A percentile compares a stretch with the other conserved stretches of the same genome.
These are phyloP conservation scores for Ctenoplectra terminalis DNA, from an alignment of 1,140 invertebrate genomes.

Conservation along the genomic window DNA sequence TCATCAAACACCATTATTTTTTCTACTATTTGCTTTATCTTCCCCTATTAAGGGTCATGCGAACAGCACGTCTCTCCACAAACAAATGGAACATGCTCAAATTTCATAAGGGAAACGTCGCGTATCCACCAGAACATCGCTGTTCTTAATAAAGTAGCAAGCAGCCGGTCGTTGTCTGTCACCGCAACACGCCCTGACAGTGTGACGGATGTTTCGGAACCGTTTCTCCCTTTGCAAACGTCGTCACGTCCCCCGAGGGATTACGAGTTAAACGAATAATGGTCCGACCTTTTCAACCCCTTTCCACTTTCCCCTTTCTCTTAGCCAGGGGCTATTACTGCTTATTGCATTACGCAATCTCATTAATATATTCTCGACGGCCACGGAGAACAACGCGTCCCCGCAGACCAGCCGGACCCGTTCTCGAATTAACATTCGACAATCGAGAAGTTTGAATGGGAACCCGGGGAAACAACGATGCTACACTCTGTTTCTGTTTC, in stretches of 20 bases:
- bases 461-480: background rate
- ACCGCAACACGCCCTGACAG: constrained; percentile 42
- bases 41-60: background rate
- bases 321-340: constrained; percentile 31
- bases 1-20: too few relatives aligned
- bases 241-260: constrained; percentile 46
- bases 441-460: constrained; percentile 6
- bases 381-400: background rate
- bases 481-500: background rate
- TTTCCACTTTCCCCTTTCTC: background rate
- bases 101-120: background rate
- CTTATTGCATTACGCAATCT: constrained; percentile 53
- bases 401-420: background rate
- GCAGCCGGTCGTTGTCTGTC: constrained; percentile 47
- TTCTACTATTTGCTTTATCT: too few relatives aligned
- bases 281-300: constrained; percentile 15
- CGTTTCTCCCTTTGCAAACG: constrained; percentile 44
- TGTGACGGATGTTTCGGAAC: constrained; percentile 58
- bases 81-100: background rate
- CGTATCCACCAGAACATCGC: background rate
- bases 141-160: constrained; percentile 53
- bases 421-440: constrained; percentile 15
- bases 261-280: constrained; percentile 60
- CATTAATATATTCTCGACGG: constrained; percentile 32
- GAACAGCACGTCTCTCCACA: background rate